Base-by-base conservation (phyloP, 2,113 vertebrate genomes). In the Natator depressus region DNA sequence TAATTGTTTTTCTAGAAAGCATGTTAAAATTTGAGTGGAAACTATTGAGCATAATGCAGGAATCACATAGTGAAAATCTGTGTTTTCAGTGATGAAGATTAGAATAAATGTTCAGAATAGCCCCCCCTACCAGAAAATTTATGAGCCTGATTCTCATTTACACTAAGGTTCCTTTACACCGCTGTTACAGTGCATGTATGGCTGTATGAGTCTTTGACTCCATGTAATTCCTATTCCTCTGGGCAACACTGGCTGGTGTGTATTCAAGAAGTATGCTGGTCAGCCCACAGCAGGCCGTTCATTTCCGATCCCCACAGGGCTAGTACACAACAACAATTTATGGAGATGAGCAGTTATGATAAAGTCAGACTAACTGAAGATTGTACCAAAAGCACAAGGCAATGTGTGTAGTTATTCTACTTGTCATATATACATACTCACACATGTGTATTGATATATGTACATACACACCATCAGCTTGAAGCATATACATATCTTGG, bases 351-450 rank as follows among this genome's bases (percentile, higher is more conserved):
- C 92, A 87, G 59, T 91, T 89, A 80, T 86, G 62, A 55, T 78
- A 96, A 51, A 84, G 4, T n/a, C 82, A 6, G 27, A 38, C 54
- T 87, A 88, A 88, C 62, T 87, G 72, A 69, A 88, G 88, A 93
- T 62, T 80, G 62, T 89, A 50, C 88, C 85, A 62, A 92, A 89
- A 89, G 62, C 54, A 38, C 31, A 49, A 1, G 1, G 20, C 59
- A 17, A 20, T 79, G 29, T 42, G 24, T 80, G 17, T 53, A 85
- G 84, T 86, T 81, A 75, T 38, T 35, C 22, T 69, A 11, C 38
- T 76, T 46, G 72, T 24, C 38, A 25, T 10, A 11, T 75, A 24
- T 20, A n/a, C 8, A 10, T 11, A 72, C 19, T 72, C n/a, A 75
- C 10, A 6, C 9, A 24, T 25, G 38, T 35, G 47, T 50, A 84